phyloP scores from a whole-genome alignment of 2,888 invertebrate genomes.

The Ptychoptera albimana region DNA sequence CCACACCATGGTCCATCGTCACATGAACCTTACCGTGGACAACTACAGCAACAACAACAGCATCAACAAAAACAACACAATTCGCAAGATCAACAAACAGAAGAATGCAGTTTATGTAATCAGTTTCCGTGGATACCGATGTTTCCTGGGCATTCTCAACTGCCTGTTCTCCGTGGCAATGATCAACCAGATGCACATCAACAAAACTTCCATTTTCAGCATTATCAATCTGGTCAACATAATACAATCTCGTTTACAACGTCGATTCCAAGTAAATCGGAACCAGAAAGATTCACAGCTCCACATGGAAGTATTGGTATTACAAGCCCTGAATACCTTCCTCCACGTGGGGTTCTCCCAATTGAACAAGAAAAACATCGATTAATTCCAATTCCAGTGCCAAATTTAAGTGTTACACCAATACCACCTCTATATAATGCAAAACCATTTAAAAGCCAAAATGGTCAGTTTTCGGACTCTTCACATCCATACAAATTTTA shows the following conservation, averaged over 20 bases:
- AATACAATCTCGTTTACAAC: not conserved
- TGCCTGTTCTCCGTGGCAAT: constrained; percentile 9
- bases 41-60: constrained; percentile 9
- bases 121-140: constrained; percentile 71
- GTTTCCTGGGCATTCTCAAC: constrained; percentile 19
- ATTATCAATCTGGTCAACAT: not conserved
- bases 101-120: constrained; percentile 62
- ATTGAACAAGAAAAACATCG: constrained; percentile 12
- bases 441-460: constrained; percentile 27
- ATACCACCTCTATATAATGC: constrained; percentile 46
- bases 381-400: constrained; percentile 40
- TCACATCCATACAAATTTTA: not conserved
- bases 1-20: not conserved
- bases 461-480: too few relatives aligned
- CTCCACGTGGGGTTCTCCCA: constrained; percentile 11
- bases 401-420: constrained; percentile 44
- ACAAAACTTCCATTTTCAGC: not conserved
- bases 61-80: constrained; percentile 4
- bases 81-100: constrained; percentile 26
- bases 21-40: not conserved
- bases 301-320: constrained; percentile 6
- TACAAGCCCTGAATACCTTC: constrained; percentile 13
- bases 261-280: constrained; percentile 8
- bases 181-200: not conserved
- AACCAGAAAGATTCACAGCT: too few relatives aligned